Evolutionary conservation across 1,140 invertebrate genomes (phyloP).

Genomic region (Nephila pilipes): DNA sequence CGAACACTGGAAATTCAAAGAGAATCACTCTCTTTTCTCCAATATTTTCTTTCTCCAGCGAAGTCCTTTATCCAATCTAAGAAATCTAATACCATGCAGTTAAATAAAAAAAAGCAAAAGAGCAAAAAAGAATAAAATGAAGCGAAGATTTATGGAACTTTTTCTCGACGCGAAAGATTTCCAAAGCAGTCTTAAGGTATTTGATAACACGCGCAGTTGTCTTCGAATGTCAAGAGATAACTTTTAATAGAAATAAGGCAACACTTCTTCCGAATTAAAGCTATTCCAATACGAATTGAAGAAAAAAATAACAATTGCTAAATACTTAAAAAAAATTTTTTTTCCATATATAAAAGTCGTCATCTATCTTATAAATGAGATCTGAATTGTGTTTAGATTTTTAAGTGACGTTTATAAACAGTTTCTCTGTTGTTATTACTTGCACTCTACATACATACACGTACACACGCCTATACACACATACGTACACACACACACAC

Average conservation of each 20-base stretch:
- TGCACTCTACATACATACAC: too few species aligned
- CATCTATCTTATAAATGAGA: too few species aligned
- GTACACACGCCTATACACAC: too few species aligned
- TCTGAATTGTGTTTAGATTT: too few species aligned
- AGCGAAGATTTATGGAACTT: neutral
- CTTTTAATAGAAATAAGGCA: neutral
- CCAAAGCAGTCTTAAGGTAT: neutral
- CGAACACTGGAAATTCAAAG: neutral
- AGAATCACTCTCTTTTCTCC: neutral
- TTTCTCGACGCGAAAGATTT: neutral
- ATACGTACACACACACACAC: too few species aligned
- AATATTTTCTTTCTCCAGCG: neutral
- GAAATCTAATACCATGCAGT: conserved; percentile 9
- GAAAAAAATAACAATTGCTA: too few species aligned
- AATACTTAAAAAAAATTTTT: too few species aligned
- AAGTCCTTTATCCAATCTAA: conserved; percentile 19
- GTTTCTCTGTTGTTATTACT: too few species aligned
- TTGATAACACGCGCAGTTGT: conserved; percentile 14
- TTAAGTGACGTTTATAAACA: too few species aligned
- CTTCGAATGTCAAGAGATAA: neutral
- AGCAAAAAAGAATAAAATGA: neutral
- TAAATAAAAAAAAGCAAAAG: neutral
- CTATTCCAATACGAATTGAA: too few species aligned
- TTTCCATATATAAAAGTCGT: too few species aligned
- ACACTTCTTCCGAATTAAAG: too few species aligned